A percentile compares a stretch with the other conserved stretches of the same genome.
Conservation (phyloP, 2,797 vertebrate genomes). For the Acestrorhynchus altus region DNA sequence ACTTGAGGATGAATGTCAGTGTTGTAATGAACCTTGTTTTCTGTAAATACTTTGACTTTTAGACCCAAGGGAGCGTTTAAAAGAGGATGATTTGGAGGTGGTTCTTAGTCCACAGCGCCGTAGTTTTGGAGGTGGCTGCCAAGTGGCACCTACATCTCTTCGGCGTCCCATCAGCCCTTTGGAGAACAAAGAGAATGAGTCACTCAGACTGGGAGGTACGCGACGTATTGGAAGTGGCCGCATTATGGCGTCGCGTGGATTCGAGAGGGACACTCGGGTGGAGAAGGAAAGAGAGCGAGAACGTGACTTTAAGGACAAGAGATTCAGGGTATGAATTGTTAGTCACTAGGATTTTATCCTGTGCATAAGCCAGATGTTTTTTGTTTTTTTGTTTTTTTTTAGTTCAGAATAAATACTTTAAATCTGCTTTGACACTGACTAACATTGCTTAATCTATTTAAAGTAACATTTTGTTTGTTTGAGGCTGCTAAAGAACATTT, state of each 20-base stretch:
- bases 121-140: slow-evolving; percentile 95
- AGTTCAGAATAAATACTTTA: not conserved
- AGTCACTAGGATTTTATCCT: not conserved
- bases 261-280: slow-evolving; percentile 89
- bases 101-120: slow-evolving; percentile 94
- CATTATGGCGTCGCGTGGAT: slow-evolving; percentile 89
- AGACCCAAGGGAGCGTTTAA: slow-evolving; percentile 95
- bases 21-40: not conserved
- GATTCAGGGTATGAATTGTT: slow-evolving; percentile 86
- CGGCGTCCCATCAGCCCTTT: slow-evolving; percentile 89
- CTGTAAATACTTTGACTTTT: slow-evolving; percentile 15
- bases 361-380: not conserved
- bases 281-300: slow-evolving; percentile 93
- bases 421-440: too few relatives aligned
- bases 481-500: too few relatives aligned
- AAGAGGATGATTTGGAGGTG: slow-evolving; percentile 96
- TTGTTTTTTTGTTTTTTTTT: slow-evolving; percentile 4
- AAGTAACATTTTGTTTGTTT: too few relatives aligned
- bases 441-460: too few relatives aligned
- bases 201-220: slow-evolving; percentile 84
- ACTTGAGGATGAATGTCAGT: too few relatives aligned
- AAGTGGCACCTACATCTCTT: slow-evolving; percentile 78
- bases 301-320: slow-evolving; percentile 95
- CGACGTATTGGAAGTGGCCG: slow-evolving; percentile 95
- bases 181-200: slow-evolving; percentile 93